These are phyloP conservation scores for Pyrgus malvae DNA, from an alignment of 2,888 invertebrate species.

Conservation along the genomic window DNA sequence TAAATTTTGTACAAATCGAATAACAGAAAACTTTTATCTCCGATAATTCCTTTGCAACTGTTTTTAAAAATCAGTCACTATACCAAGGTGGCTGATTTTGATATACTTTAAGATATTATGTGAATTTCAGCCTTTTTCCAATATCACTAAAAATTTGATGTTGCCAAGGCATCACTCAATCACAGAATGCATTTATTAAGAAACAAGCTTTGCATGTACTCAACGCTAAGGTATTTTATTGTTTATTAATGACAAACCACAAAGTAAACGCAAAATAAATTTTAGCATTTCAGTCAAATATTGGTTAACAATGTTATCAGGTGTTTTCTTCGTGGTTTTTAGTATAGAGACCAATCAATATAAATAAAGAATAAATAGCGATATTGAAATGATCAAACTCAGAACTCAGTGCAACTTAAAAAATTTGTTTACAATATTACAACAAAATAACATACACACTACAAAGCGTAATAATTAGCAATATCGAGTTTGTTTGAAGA, in stretches of 20 bases:
- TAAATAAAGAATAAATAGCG: constrained; percentile 15
- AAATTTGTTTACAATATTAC: constrained; percentile 31
- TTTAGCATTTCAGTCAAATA: neutral
- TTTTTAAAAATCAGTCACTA: constrained; percentile 35
- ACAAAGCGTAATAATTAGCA: constrained; percentile 46
- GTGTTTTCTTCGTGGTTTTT: constrained; percentile 14
- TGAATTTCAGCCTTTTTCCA: constrained; percentile 48
- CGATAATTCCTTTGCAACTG: constrained; percentile 34
- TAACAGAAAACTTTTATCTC: neutral
- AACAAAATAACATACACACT: constrained; percentile 48
- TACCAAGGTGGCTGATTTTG: constrained; percentile 40
- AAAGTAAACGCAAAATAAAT: constrained; percentile 36
- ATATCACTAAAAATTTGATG: constrained; percentile 55
- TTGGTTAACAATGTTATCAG: neutral
- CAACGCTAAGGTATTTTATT: constrained; percentile 15
- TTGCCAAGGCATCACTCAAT: constrained; percentile 67
- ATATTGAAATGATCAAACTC: constrained; percentile 7
- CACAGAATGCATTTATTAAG: constrained; percentile 65
- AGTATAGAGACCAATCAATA: constrained; percentile 33
- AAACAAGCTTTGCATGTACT: constrained; percentile 37
- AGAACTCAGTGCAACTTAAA: constrained; percentile 2
- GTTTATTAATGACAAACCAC: constrained; percentile 34
- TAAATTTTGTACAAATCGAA: too few relatives aligned
- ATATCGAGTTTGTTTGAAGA: constrained; percentile 54
- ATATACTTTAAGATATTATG: constrained; percentile 30